Evolutionary conservation across 2,113 vertebrate genomes (phyloP).

Genomic region (Nestor notabilis): DNA sequence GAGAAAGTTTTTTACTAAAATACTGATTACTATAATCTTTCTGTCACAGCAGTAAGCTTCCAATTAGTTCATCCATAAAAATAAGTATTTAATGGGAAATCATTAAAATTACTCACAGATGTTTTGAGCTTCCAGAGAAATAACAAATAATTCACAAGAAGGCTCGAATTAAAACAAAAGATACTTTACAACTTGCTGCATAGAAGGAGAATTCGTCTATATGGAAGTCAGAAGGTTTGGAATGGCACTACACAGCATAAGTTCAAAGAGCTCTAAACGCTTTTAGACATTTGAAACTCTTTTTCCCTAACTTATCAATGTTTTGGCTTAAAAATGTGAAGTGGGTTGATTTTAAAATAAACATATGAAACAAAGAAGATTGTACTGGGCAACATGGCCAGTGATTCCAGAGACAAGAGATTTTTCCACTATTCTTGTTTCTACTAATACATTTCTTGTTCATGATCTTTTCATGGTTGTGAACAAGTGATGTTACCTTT

Average conservation of each 20-base stretch:
- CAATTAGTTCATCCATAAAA: not conserved
- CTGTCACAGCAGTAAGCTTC: not conserved
- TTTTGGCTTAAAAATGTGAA: not conserved
- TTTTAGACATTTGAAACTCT: not conserved
- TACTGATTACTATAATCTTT: not conserved
- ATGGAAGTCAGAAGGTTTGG: not conserved
- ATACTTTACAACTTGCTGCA: not conserved
- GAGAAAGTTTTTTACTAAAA: not conserved
- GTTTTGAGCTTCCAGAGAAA: not conserved
- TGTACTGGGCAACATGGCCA: not conserved
- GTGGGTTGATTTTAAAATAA: not conserved
- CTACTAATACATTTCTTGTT: not conserved
- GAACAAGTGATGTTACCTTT: not conserved
- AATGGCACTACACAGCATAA: not conserved
- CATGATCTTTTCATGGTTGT: not conserved
- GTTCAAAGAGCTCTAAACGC: not conserved
- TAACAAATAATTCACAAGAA: not conserved
- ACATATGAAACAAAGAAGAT: not conserved
- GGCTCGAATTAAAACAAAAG: not conserved
- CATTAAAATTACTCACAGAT: not conserved
- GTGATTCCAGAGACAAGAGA: not conserved
- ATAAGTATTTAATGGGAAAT: not conserved
- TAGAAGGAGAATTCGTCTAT: not conserved
- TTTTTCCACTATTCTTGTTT: not conserved
- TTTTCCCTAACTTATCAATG: not conserved